Evolutionary conservation across 2,888 invertebrate species (phyloP).

Genomic region (Allygus modestus): DNA sequence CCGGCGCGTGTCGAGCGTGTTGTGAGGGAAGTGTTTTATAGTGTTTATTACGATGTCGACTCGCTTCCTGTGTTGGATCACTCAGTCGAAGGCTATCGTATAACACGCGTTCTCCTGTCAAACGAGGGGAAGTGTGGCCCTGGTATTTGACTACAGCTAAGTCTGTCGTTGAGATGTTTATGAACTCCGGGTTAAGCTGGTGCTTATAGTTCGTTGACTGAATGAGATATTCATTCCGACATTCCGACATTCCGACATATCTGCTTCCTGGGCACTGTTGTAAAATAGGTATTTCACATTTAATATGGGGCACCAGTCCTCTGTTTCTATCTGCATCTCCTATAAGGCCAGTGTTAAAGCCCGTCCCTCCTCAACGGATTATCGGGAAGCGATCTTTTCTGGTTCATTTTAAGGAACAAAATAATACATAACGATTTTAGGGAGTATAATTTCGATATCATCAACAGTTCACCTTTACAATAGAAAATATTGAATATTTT

Average conservation of each 20-base stretch:
- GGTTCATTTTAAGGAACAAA: no score
- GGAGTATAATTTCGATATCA: no score
- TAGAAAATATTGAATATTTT: no score
- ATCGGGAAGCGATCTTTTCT: no score
- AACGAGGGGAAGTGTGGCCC: neutral
- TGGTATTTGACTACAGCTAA: slow-evolving; percentile 5
- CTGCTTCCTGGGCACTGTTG: neutral
- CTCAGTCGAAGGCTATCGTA: neutral
- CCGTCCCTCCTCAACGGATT: no score
- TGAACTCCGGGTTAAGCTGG: neutral
- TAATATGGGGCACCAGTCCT: no score
- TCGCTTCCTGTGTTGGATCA: slow-evolving; percentile 28
- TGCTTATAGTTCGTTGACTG: neutral
- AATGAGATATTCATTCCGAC: neutral
- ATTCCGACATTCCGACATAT: neutral
- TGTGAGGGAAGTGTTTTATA: slow-evolving; percentile 7
- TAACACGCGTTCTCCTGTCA: neutral
- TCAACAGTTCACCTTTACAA: no score
- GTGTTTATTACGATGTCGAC: slow-evolving; percentile 23
- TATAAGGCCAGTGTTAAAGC: no score
- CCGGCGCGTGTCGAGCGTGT: neutral
- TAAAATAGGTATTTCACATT: no score
- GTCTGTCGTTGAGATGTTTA: neutral
- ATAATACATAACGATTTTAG: no score
- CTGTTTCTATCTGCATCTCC: no score